Conservation (phyloP, 1,140 invertebrate genomes). For the Trichogramma pretiosum region DNA sequence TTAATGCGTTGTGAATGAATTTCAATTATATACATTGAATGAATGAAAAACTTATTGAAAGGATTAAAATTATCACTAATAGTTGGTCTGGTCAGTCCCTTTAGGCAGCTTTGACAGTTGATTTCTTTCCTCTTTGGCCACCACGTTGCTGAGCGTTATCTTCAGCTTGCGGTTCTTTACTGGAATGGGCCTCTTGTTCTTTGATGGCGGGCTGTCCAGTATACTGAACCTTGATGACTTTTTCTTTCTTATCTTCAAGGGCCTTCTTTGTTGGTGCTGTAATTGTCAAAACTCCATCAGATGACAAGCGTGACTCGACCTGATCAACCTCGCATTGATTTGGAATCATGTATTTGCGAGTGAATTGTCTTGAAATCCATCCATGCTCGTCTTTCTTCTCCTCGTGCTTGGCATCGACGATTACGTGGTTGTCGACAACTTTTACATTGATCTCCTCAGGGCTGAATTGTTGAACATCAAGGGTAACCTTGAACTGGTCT, state of each 20-base stretch:
- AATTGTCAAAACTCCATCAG: conserved; percentile 62
- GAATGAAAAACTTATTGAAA: too few relatives aligned
- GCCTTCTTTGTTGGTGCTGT: conserved; percentile 47
- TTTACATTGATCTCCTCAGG: conserved; percentile 78
- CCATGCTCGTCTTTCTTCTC: conserved; percentile 67
- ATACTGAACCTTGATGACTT: conserved; percentile 25
- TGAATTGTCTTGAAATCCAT: conserved; percentile 62
- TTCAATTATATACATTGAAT: too few relatives aligned
- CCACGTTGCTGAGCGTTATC: too few relatives aligned
- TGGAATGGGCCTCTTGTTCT: conserved; percentile 1
- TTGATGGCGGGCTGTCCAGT: conserved; percentile 29
- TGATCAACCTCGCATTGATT: conserved; percentile 53
- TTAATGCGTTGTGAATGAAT: too few relatives aligned
- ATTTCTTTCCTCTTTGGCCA: too few relatives aligned
- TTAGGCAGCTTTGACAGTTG: too few relatives aligned
- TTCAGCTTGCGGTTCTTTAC: too few relatives aligned
- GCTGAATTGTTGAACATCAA: conserved; percentile 79
- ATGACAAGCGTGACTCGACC: conserved; percentile 57
- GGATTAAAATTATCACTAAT: too few relatives aligned
- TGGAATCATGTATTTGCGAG: conserved; percentile 57
- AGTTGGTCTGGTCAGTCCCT: too few relatives aligned
- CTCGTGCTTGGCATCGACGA: conserved; percentile 66
- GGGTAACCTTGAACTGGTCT: conserved; percentile 57
- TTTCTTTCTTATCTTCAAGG: conserved; percentile 15
- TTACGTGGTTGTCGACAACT: conserved; percentile 57